phyloP scores from a whole-genome alignment of 23 tunicate genomes.

The Aplidium turbinatum region DNA sequence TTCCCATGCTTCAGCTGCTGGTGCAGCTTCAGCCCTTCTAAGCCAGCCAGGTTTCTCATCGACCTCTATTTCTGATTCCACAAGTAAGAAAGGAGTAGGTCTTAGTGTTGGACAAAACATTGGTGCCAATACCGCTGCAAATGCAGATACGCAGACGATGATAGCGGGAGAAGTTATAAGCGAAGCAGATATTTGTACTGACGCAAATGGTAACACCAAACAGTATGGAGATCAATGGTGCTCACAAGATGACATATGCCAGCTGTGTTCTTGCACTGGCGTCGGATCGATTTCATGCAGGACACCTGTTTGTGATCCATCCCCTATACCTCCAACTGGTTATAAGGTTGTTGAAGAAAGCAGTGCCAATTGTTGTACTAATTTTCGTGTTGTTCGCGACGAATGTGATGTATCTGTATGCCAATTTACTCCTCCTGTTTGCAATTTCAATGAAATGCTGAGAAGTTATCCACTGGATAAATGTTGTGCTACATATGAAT shows the following conservation, averaged over 20 bases:
- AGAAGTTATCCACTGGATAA: conserved; percentile 56
- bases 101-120: not conserved
- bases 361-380: conserved; percentile 57
- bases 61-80: not conserved
- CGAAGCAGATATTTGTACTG: conserved; percentile 71
- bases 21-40: not conserved
- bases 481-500: conserved; percentile 82
- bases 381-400: conserved; percentile 50
- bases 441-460: conserved; percentile 51
- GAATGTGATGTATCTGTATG: conserved; percentile 44
- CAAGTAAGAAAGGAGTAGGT: not conserved
- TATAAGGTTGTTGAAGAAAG: conserved; percentile 37
- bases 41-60: not conserved
- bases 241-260: conserved; percentile 37
- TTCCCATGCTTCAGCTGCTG: conserved; percentile 16
- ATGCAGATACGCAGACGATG: not conserved
- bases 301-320: conserved; percentile 35
- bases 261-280: conserved; percentile 50
- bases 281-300: conserved; percentile 28
- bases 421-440: conserved; percentile 56
- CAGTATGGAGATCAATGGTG: conserved; percentile 76
- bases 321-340: conserved; percentile 38
- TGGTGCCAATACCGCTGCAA: conserved; percentile 7
- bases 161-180: conserved; percentile 37
- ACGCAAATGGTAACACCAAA: conserved; percentile 40